Conservation (phyloP, 2,113 vertebrate species). For the Vombatus ursinus region DNA sequence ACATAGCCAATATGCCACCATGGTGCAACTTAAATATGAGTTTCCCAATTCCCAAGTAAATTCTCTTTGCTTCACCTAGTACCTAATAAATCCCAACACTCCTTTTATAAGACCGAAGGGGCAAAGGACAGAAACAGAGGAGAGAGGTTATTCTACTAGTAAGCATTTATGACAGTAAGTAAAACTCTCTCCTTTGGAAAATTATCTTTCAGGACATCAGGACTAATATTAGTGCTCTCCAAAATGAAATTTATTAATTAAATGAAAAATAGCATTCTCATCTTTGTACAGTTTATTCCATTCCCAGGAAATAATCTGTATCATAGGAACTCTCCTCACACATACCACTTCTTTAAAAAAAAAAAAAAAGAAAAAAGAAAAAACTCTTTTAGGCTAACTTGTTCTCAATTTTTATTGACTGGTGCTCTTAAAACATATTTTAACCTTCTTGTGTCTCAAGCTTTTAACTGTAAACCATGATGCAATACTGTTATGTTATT, state of each 20-base stretch:
- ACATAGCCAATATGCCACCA: not conserved
- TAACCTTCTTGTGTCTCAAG: constrained; percentile 24
- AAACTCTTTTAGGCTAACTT: not conserved
- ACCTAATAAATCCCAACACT: constrained; percentile 45
- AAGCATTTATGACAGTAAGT: not conserved
- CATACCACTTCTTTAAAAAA: not conserved
- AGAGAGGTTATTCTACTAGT: not conserved
- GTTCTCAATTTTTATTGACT: constrained; percentile 24
- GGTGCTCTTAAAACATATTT: constrained; percentile 10
- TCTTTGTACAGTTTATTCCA: constrained; percentile 29
- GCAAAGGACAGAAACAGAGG: not conserved
- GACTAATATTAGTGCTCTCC: constrained; percentile 19
- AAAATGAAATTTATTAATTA: constrained; percentile 43
- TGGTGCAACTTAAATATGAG: not conserved
- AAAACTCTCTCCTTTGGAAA: constrained; percentile 13
- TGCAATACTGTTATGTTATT: not conserved
- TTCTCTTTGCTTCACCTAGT: not conserved
- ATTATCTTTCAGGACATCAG: constrained; percentile 37
- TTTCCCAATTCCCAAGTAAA: not conserved
- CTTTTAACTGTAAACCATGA: constrained; percentile 35
- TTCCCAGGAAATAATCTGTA: not conserved
- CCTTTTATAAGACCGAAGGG: not conserved
- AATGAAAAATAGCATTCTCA: constrained; percentile 34
- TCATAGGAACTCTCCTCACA: not conserved
- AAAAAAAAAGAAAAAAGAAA: not conserved